Percentiles rank a stretch among this genome's conserved stretches.
These are phyloP conservation scores for Uromys caudimaculatus DNA, from an alignment of 2,797 vertebrate species.

Conservation along the genomic window DNA sequence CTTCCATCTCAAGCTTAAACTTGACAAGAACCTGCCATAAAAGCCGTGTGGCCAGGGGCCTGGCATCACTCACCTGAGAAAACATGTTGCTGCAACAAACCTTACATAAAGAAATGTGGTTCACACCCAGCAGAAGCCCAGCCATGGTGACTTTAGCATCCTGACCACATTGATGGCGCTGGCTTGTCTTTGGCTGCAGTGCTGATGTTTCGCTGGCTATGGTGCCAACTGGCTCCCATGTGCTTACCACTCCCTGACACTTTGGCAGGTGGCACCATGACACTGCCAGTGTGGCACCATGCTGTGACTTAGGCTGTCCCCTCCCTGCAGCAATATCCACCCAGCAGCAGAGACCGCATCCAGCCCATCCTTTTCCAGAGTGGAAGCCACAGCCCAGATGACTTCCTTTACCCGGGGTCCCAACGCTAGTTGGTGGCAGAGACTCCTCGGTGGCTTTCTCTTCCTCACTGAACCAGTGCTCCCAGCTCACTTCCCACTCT, in stretches of 20 bases:
- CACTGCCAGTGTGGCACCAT: background rate
- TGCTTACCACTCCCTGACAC: background rate
- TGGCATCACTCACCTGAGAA: background rate
- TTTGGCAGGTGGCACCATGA: background rate
- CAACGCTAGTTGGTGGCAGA: background rate
- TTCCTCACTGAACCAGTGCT: background rate
- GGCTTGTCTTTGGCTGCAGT: background rate
- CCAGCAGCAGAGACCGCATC: background rate
- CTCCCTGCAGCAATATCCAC: too few species aligned
- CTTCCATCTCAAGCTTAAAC: background rate
- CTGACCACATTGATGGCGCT: background rate
- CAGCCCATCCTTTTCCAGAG: background rate
- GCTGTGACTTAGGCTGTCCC: background rate
- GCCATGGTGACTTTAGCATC: background rate
- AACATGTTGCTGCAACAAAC: background rate
- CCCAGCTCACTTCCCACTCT: background rate
- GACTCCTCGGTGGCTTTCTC: background rate
- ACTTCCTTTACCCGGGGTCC: background rate
- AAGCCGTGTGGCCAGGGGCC: constrained; percentile 29
- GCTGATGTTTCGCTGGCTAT: background rate
- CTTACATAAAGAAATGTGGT: background rate
- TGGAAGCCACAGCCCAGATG: background rate
- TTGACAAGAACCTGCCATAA: background rate
- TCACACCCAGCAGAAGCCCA: background rate
- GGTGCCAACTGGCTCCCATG: background rate